A percentile compares a stretch with the other conserved stretches of the same genome.
Conservation (phyloP, 2,888 invertebrate genomes). For the Drosophila ezoana region DNA sequence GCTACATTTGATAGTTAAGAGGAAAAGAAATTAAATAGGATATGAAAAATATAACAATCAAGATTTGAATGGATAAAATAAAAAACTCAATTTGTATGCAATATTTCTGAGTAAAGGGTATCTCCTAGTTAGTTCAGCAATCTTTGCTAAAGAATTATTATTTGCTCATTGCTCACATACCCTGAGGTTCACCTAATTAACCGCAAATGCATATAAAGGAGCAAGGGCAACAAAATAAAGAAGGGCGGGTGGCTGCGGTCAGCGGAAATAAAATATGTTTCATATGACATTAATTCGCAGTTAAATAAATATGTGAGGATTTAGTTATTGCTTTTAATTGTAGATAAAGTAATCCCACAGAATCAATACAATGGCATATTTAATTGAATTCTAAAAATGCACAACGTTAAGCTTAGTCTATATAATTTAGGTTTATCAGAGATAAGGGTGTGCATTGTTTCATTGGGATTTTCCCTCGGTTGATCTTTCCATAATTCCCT, state of each 20-base stretch:
- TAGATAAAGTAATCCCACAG: slow-evolving; percentile 5
- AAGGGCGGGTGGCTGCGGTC: neutral
- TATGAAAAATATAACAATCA: neutral
- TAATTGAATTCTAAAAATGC: neutral
- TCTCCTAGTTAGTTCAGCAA: neutral
- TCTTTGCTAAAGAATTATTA: neutral
- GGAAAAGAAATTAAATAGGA: too few species aligned
- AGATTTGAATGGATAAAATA: too few species aligned
- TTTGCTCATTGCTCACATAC: slow-evolving; percentile 44
- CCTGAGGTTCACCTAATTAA: slow-evolving; percentile 59
- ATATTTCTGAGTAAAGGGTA: slow-evolving; percentile 1
- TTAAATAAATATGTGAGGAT: slow-evolving; percentile 26
- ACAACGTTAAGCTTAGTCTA: neutral
- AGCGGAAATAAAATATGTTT: slow-evolving; percentile 12
- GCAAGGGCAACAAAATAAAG: neutral
- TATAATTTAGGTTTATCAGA: neutral
- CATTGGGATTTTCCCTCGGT: slow-evolving; percentile 26
- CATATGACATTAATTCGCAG: slow-evolving; percentile 6
- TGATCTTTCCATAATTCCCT: slow-evolving; percentile 42
- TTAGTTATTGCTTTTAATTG: slow-evolving; percentile 12
- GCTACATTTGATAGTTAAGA: too few species aligned
- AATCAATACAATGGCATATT: neutral
- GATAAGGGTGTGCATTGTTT: slow-evolving; percentile 16
- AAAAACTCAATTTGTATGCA: too few species aligned
- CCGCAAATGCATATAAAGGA: slow-evolving; percentile 24